A percentile compares a stretch with the other conserved stretches of the same genome.
Evolutionary conservation across 2,113 vertebrate genomes (phyloP).

Genomic region (Ophthalmolycus amberensis): DNA sequence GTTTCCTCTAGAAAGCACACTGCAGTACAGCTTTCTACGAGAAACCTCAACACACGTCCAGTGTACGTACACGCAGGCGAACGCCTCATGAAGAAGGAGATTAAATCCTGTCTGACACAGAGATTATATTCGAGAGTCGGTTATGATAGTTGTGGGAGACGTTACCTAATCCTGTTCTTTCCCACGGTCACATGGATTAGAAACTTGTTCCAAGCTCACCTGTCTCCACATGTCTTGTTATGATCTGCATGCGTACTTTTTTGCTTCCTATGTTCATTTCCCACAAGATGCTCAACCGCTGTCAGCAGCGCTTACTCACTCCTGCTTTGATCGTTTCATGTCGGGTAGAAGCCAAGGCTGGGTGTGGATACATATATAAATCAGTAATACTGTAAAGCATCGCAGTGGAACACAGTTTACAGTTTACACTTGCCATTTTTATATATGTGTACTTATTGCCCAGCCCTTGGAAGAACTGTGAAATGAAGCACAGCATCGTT

Average conservation of each 20-base stretch:
- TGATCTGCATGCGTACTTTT: slow-evolving; percentile 17
- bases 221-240: slow-evolving; percentile 61
- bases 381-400: background rate
- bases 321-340: slow-evolving; percentile 3
- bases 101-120: background rate
- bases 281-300: background rate
- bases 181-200: slow-evolving; percentile 62
- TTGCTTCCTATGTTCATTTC: slow-evolving; percentile 19
- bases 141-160: slow-evolving; percentile 29
- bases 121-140: background rate
- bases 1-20: slow-evolving; percentile 30
- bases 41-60: background rate
- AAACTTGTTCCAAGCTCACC: slow-evolving; percentile 75
- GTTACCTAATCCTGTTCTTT: slow-evolving; percentile 64
- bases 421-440: background rate
- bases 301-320: background rate
- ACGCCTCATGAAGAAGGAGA: background rate
- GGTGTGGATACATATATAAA: background rate
- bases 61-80: slow-evolving; percentile 6
- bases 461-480: slow-evolving; percentile 1
- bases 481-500: slow-evolving; percentile 3
- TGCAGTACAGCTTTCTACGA: background rate
- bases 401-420: background rate
- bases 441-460: background rate
- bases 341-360: slow-evolving; percentile 7